Percentiles rank a stretch among this genome's conserved stretches.
These are phyloP conservation scores for Distichodus sexfasciatus DNA, from an alignment of 2,797 vertebrate genomes.

Conservation along the genomic window DNA sequence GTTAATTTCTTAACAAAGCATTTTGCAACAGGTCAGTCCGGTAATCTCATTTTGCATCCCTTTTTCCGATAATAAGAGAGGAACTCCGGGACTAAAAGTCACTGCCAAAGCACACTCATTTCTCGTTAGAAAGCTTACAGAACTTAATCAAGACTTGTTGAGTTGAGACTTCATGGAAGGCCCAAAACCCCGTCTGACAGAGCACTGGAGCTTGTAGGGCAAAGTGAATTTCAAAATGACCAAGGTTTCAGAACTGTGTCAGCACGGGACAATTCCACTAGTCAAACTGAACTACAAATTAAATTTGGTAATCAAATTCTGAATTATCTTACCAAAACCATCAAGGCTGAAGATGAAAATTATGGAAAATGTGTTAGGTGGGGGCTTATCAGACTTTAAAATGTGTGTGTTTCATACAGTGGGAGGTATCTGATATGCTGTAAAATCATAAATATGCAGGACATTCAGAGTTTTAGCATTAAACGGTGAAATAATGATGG, in stretches of 20 bases:
- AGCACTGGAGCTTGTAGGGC: not conserved
- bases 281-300: not conserved
- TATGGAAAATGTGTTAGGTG: too few species aligned
- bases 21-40: not conserved
- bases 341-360: too few species aligned
- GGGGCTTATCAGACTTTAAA: too few species aligned
- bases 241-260: not conserved
- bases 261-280: not conserved
- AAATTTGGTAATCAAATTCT: too few species aligned
- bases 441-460: too few species aligned
- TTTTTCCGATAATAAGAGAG: slow-evolving; percentile 23
- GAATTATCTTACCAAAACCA: too few species aligned
- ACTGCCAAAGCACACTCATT: slow-evolving; percentile 1
- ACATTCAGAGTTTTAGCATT: too few species aligned
- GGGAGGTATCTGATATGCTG: too few species aligned
- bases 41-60: not conserved
- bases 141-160: not conserved
- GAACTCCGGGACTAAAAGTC: not conserved
- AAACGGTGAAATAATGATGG: too few species aligned
- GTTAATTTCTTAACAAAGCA: not conserved
- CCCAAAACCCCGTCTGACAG: slow-evolving; percentile 17
- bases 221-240: slow-evolving; percentile 38
- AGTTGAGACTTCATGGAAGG: not conserved
- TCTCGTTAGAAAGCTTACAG: not conserved
- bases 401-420: too few species aligned